Base-by-base conservation (phyloP, 1,140 invertebrate genomes). In the Mycetomoellerius zeteki region DNA sequence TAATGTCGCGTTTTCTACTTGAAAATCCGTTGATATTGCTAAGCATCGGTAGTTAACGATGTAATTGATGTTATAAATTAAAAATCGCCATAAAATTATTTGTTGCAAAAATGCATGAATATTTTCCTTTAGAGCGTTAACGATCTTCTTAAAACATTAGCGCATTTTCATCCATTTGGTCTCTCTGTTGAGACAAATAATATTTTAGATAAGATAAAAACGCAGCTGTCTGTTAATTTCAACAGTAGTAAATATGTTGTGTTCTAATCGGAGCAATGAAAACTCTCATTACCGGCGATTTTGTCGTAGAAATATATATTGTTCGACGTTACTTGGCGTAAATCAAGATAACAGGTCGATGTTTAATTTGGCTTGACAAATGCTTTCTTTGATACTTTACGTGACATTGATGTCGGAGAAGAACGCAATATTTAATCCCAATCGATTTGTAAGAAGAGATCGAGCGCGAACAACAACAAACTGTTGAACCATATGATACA, bases 131-230 rank as follows among this genome's bases (percentile, higher is more conserved):
- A 10, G 24, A 27, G 7, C 16, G 2, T 30, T 43, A 27, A 24
- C 16, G n/a, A n/a, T n/a, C 10, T 50, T 27, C 16, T 73, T 62
- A 10, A 80, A 86, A 52, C 1, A 30, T 76, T 64, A 71, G 19
- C 8, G 19, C 14, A 50, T 43, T n/a, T 88, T 75, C 16, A 10
- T 5, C n/a, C 37, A 1, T 37, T 37, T 52, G n/a, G 16, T 12
- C 21, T 60, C 43, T 54, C 24, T 7, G 8, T 54, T 10, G n/a
- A 43, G 19, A 65, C 67, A 62, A 82, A 72, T 54, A 67, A 58
- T 50, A 77, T 86, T 88, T 71, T 50, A 58, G 88, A 86, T 89
- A 90, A 90, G 88, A 90, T 90, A 90, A 89, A 82, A 82, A 58
- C 60, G 4, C 62, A 86, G 87, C 88, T 77, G 65, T 14, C 21